These are phyloP conservation scores for Sebastes oblongus DNA, from an alignment of 2,797 vertebrate species.

Conservation along the genomic window DNA sequence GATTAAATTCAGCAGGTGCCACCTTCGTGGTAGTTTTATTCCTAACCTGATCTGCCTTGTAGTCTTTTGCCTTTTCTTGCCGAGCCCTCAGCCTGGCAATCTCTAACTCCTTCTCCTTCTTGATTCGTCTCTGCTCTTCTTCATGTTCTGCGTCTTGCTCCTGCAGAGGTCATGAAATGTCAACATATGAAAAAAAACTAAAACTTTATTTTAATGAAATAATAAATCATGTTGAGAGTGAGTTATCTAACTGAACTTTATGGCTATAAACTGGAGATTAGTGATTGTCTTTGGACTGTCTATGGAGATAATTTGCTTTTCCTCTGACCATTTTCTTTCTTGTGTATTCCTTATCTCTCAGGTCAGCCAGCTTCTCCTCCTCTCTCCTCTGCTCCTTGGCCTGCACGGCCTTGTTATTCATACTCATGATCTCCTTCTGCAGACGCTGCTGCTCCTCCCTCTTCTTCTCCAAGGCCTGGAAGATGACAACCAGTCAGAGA, in stretches of 20 bases:
- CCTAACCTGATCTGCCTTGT: slow-evolving; percentile 87
- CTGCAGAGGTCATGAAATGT: slow-evolving; percentile 63
- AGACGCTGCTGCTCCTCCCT: slow-evolving; percentile 78
- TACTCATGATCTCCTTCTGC: slow-evolving; percentile 81
- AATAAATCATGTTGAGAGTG: not conserved
- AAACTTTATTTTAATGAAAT: not conserved
- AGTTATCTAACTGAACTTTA: not conserved
- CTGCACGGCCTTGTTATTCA: slow-evolving; percentile 82
- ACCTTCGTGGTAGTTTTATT: not conserved
- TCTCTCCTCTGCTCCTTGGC: slow-evolving; percentile 78
- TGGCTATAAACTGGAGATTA: not conserved
- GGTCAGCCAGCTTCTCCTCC: slow-evolving; percentile 83
- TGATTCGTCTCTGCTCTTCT: slow-evolving; percentile 84
- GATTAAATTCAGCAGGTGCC: not conserved
- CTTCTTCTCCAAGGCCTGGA: slow-evolving; percentile 84
- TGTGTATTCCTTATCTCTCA: slow-evolving; percentile 83
- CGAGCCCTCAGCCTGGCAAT: slow-evolving; percentile 82
- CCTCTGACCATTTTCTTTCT: slow-evolving; percentile 84
- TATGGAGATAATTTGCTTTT: not conserved
- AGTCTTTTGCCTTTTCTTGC: slow-evolving; percentile 87
- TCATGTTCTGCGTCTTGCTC: slow-evolving; percentile 86
- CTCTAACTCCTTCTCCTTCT: slow-evolving; percentile 89
- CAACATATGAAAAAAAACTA: not conserved
- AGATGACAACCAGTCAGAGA: not conserved
- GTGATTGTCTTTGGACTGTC: not conserved